Percentiles rank a stretch among this genome's conserved stretches.
Conservation (phyloP, 2,113 vertebrate genomes). For the Protobothrops flavoviridis region DNA sequence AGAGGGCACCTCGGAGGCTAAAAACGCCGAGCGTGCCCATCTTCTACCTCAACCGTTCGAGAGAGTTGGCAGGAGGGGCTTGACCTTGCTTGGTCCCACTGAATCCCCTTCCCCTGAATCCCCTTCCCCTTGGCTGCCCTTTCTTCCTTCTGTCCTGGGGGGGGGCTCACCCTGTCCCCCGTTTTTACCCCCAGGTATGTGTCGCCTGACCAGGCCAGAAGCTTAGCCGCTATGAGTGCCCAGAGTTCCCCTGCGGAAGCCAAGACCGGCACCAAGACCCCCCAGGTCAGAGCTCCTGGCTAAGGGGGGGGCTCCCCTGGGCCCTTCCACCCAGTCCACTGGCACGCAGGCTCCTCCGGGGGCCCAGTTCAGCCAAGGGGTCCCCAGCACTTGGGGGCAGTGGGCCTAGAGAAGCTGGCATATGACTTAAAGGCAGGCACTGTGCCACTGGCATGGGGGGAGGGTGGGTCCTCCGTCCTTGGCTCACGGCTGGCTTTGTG, state of each 20-base stretch:
- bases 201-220: constrained; percentile 76
- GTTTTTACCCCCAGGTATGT: constrained; percentile 75
- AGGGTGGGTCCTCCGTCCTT: neutral
- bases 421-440: neutral
- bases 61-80: too few relatives aligned
- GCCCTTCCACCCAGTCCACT: too few relatives aligned
- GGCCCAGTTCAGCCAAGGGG: neutral
- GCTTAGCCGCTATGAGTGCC: constrained; percentile 52
- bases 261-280: constrained; percentile 64
- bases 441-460: too few relatives aligned
- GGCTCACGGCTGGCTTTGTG: neutral
- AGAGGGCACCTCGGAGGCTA: neutral
- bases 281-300: constrained; percentile 56
- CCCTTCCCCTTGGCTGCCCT: too few relatives aligned
- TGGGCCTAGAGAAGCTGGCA: neutral
- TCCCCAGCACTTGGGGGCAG: neutral
- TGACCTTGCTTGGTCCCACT: too few relatives aligned
- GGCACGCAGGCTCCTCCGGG: neutral
- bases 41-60: too few relatives aligned
- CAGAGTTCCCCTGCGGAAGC: constrained; percentile 67
- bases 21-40: too few relatives aligned
- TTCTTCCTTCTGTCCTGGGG: too few relatives aligned
- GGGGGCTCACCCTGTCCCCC: neutral
- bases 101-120: too few relatives aligned
- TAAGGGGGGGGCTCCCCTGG: too few relatives aligned